Base-by-base conservation (phyloP, 2,797 vertebrate species). In the Mormyrops boulengeri region DNA sequence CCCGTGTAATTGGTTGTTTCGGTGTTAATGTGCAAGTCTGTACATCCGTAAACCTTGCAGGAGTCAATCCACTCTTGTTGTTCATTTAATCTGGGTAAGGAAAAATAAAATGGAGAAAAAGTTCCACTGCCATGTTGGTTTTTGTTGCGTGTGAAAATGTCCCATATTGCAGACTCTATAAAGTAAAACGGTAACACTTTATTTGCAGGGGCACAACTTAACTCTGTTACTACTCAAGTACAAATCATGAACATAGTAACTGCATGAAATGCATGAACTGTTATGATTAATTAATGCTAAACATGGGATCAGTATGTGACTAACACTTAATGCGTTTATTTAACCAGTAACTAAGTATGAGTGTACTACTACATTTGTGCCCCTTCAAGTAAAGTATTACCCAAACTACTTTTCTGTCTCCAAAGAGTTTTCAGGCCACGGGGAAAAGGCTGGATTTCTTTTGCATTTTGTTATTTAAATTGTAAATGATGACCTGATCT, bases 61-160 rank as follows among this genome's bases (percentile, higher is more conserved):
- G 96, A 97, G 96, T 96, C 94, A 94, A 91, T 96, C 96, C 96
- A 95, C 97, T 97, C 97, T 97, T 97, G 97, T 97, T 97, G 97
- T 97, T 97, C 98, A 97, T 97, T 98, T 97, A 96, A 98, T 98
- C 97, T 97, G 97, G 96, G 96, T 96, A 95, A 97, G 97, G 97
- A 96, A 97, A 96, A 98, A 99, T 98, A 99, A 98, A 91, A 98
- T 92, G 93, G 95, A 97, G 96, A 97, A 98, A 96, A 93, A 93
- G 91, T 94, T 90, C 86, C 91, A 92, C 93, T 92, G 92, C 93
- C 93, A 44, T 6, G 57, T 88, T 30, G 22, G 19, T n/a, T 69
- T 88, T 88, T 88, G 17, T 44, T 85, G 9, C 34, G 38, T 30
- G n/a, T 49, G 22, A 87, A 11, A 26, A 38, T 22, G 50, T 52